phyloP scores from a whole-genome alignment of 2,113 vertebrate species.

The Thalassoma bifasciatum region DNA sequence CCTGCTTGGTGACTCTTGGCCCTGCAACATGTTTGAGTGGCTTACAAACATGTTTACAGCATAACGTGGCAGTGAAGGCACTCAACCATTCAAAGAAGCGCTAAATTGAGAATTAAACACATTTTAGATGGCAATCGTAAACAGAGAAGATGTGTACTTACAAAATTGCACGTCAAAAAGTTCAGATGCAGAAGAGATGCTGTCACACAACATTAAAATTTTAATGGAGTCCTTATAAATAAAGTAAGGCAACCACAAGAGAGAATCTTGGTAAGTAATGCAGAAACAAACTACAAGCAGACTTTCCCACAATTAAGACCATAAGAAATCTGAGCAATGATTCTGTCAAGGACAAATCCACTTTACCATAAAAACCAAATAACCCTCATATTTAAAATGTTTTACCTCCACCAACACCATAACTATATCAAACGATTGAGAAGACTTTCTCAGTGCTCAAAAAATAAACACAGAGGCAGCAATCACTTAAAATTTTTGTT shows the following conservation, averaged over 20 bases:
- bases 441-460: neutral
- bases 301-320: too few relatives aligned
- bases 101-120: neutral
- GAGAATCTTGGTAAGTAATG: neutral
- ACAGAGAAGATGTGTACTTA: neutral
- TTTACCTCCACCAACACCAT: neutral
- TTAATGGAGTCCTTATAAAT: slow-evolving; percentile 7
- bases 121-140: neutral
- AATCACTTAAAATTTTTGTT: neutral
- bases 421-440: neutral
- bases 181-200: neutral
- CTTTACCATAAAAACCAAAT: neutral
- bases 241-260: slow-evolving; percentile 2
- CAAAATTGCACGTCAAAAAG: neutral
- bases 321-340: too few relatives aligned
- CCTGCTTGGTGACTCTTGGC: neutral
- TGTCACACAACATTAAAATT: neutral
- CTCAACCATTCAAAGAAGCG: neutral
- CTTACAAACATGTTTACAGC: neutral
- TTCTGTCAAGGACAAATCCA: neutral
- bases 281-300: neutral
- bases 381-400: neutral
- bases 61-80: neutral
- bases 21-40: slow-evolving; percentile 10
- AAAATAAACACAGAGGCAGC: neutral